Conservation (phyloP, 2,113 vertebrate species). For the Silurus asotus region DNA sequence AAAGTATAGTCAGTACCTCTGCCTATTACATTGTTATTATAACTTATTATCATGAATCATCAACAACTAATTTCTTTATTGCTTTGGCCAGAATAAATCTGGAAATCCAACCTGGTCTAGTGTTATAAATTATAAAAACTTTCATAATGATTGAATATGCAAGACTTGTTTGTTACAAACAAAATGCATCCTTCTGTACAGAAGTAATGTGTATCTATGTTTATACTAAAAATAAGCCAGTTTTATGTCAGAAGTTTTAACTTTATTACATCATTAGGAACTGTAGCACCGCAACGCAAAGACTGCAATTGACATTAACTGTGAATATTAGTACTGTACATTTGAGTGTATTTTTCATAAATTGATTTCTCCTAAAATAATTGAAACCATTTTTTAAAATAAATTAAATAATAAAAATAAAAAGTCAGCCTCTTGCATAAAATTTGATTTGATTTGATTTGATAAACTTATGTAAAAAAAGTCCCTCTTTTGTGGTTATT, state of each 20-base stretch:
- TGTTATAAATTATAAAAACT: background rate
- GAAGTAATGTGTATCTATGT: background rate
- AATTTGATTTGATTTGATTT: no score
- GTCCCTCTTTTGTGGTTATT: background rate
- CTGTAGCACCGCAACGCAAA: background rate
- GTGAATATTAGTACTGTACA: background rate
- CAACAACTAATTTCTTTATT: no score
- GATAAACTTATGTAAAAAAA: background rate
- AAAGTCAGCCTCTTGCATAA: background rate
- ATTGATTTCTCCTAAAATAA: background rate
- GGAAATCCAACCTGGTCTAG: background rate
- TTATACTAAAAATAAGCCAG: background rate
- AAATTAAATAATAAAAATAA: background rate
- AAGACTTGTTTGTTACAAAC: background rate
- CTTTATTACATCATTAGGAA: background rate
- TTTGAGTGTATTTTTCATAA: background rate
- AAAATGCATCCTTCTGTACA: background rate
- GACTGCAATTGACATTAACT: conserved; percentile 20
- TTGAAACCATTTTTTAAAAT: background rate
- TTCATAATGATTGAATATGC: background rate
- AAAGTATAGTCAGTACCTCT: no score
- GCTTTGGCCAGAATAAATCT: background rate
- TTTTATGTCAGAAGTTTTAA: background rate
- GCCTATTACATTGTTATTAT: no score
- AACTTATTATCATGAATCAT: no score